phyloP scores from a whole-genome alignment of 2,113 vertebrate genomes.

The Aphyosemion australe region DNA sequence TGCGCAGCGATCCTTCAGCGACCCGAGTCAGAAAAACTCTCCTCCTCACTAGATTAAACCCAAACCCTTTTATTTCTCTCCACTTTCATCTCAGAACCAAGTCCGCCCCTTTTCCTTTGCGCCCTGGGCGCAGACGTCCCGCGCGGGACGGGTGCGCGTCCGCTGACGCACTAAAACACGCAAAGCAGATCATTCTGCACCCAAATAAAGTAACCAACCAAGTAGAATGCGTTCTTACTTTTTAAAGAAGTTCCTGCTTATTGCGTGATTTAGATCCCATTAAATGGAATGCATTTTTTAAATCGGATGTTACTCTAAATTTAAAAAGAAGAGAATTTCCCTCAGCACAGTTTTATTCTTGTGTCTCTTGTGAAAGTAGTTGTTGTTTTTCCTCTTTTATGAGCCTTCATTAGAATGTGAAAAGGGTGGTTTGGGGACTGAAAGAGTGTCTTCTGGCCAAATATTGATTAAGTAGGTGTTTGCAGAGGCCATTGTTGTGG shows the following conservation, averaged over 20 bases:
- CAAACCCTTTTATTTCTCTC: slow-evolving; percentile 91
- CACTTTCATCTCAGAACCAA: slow-evolving; percentile 94
- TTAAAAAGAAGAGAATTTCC: slow-evolving; percentile 10
- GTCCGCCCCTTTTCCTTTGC: slow-evolving; percentile 83
- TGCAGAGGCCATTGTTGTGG: slow-evolving; percentile 91
- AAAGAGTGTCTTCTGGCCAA: slow-evolving; percentile 90
- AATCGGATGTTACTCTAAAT: too few relatives aligned
- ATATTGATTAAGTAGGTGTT: slow-evolving; percentile 99
- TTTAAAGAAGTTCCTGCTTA: too few relatives aligned
- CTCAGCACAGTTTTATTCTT: slow-evolving; percentile 78
- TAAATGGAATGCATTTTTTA: too few relatives aligned
- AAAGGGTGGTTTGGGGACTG: slow-evolving; percentile 89
- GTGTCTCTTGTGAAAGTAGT: slow-evolving; percentile 84
- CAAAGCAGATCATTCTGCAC: background rate
- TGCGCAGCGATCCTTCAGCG: slow-evolving; percentile 78
- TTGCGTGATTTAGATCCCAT: too few relatives aligned
- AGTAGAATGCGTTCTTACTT: too few relatives aligned
- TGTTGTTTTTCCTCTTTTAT: slow-evolving; percentile 89
- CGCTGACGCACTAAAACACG: background rate
- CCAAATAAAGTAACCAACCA: background rate
- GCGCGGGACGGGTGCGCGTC: slow-evolving; percentile 28
- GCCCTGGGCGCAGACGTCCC: slow-evolving; percentile 73
- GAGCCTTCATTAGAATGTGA: slow-evolving; percentile 96
- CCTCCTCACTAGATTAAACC: slow-evolving; percentile 93
- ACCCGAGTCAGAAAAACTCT: slow-evolving; percentile 80